Evolutionary conservation across 2,113 vertebrate genomes (phyloP).

Genomic region (Prunella himalayana): DNA sequence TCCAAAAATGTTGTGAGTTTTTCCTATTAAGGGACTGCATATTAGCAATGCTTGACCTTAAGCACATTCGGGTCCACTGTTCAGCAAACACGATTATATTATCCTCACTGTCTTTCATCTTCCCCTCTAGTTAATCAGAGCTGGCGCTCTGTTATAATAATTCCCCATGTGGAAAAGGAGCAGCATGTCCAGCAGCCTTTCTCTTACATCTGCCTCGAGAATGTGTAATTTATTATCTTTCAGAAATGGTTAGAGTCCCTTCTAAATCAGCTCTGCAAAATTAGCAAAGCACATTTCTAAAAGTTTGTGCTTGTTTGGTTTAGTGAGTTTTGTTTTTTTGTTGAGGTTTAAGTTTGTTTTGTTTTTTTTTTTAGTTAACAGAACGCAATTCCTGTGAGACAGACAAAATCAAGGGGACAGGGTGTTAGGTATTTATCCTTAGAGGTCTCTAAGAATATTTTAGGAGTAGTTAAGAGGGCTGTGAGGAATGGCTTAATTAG

Average conservation of each 20-base stretch:
- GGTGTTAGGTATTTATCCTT: too few species aligned
- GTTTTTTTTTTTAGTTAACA: background rate
- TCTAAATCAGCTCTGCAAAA: background rate
- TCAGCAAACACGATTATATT: background rate
- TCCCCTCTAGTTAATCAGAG: background rate
- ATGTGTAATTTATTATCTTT: conserved; percentile 14
- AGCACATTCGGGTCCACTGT: background rate
- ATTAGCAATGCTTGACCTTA: conserved; percentile 29
- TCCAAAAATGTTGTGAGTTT: background rate
- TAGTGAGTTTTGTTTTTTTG: background rate
- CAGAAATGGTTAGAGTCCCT: background rate
- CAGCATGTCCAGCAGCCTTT: background rate
- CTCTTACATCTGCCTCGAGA: background rate
- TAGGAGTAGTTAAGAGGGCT: background rate
- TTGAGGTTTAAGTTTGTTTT: background rate
- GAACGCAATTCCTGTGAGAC: fast-evolving
- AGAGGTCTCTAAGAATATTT: background rate
- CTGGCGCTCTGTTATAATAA: background rate
- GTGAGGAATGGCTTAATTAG: background rate
- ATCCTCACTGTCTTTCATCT: conserved; percentile 18
- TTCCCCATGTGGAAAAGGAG: conserved; percentile 6
- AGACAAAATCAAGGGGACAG: background rate
- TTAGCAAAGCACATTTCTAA: background rate
- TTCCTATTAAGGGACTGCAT: background rate
- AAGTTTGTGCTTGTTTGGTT: background rate